Evolutionary conservation across 2,113 vertebrate genomes (phyloP).

Genomic region (Australoheros scitulus): DNA sequence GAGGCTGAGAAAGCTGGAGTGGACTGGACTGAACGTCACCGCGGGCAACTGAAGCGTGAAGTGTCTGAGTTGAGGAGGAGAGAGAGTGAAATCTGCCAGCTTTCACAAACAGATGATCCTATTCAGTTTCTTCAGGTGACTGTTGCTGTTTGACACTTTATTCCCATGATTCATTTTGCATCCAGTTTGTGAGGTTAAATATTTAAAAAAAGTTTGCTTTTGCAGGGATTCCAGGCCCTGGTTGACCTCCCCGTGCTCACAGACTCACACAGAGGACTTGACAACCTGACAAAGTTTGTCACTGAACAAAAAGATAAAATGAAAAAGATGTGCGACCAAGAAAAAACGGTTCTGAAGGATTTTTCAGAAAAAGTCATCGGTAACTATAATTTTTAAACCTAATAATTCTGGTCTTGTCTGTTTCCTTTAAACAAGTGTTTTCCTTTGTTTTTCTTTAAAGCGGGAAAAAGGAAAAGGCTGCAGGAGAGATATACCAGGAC

Average conservation of each 20-base stretch:
- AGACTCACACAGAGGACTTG: neutral
- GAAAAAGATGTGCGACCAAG: neutral
- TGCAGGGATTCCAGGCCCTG: conserved; percentile 39
- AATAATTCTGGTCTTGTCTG: neutral
- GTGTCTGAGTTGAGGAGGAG: conserved; percentile 47
- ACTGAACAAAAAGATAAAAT: conserved; percentile 31
- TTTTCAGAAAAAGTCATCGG: neutral
- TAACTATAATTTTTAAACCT: conserved; percentile 5
- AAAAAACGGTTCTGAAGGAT: neutral
- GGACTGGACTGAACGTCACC: neutral
- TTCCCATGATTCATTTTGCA: fast-evolving
- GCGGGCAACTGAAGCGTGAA: conserved; percentile 32
- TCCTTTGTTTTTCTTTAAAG: neutral
- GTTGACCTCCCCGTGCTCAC: neutral
- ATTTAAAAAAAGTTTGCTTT: fast-evolving
- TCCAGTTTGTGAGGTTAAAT: neutral
- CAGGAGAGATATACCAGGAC: neutral
- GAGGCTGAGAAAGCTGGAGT: conserved; percentile 50
- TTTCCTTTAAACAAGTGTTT: neutral
- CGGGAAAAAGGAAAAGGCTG: neutral
- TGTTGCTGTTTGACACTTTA: neutral
- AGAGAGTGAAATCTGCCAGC: conserved; percentile 39
- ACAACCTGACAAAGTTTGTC: conserved; percentile 12
- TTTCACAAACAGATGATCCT: conserved; percentile 57
- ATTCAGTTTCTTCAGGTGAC: conserved; percentile 64